These are phyloP conservation scores for Acipenser oxyrinchus DNA, from an alignment of 2,797 vertebrate species.

Conservation along the genomic window DNA sequence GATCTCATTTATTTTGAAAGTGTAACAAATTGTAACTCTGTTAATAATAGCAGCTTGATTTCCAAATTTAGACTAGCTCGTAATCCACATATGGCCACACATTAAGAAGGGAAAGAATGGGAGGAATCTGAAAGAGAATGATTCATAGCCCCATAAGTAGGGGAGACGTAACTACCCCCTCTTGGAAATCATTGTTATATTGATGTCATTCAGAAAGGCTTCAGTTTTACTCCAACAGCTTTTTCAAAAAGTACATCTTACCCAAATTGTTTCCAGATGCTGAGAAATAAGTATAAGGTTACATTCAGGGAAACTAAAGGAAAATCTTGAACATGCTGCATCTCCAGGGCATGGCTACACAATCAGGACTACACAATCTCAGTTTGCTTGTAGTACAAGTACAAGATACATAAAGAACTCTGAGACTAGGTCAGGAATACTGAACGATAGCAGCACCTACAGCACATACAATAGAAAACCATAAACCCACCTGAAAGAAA, in stretches of 20 bases:
- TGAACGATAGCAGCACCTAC: too few species aligned
- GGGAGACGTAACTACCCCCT: not conserved
- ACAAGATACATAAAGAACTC: too few species aligned
- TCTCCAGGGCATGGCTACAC: too few species aligned
- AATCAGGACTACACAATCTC: too few species aligned
- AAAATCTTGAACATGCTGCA: too few species aligned
- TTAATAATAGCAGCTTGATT: not conserved
- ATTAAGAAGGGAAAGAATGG: not conserved
- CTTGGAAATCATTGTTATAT: not conserved
- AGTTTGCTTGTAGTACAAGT: too few species aligned
- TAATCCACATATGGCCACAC: not conserved
- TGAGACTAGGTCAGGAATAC: too few species aligned
- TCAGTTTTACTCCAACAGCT: constrained; percentile 1
- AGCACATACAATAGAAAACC: too few species aligned
- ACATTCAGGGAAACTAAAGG: not conserved
- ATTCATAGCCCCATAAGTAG: not conserved
- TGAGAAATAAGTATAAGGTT: constrained; percentile 40
- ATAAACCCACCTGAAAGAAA: too few species aligned
- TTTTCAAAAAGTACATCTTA: constrained; percentile 13
- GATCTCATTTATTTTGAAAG: too few species aligned
- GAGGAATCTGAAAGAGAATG: not conserved
- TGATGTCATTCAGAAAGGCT: constrained; percentile 3
- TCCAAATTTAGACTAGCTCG: not conserved
- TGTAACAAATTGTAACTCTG: too few species aligned
- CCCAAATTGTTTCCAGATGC: constrained; percentile 62